phyloP scores from a whole-genome alignment of 1,140 invertebrate species.

The Drosophila asahinai region DNA sequence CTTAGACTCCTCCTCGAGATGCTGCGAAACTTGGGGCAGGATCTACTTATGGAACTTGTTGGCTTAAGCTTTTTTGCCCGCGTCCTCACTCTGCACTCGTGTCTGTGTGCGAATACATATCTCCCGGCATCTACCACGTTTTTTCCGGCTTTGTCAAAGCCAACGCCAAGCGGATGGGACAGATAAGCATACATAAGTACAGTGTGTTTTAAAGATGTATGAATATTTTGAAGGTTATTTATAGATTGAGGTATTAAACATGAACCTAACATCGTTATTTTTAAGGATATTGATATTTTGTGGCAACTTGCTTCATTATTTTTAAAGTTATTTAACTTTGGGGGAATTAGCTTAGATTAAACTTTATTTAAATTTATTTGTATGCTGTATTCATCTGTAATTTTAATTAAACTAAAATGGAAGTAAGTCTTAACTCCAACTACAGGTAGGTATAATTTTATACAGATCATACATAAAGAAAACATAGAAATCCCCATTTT shows the following conservation, averaged over 20 bases:
- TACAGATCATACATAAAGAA: too few relatives aligned
- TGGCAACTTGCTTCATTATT: too few relatives aligned
- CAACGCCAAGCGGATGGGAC: slow-evolving; percentile 30
- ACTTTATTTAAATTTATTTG: too few relatives aligned
- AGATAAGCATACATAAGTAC: slow-evolving; percentile 41
- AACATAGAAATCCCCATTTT: too few relatives aligned
- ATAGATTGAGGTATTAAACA: background rate
- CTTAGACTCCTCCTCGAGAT: slow-evolving; percentile 51
- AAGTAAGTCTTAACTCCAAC: too few relatives aligned
- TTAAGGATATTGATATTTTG: too few relatives aligned
- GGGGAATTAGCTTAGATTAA: too few relatives aligned
- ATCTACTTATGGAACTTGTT: slow-evolving; percentile 49
- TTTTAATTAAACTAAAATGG: too few relatives aligned
- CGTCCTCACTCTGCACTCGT: slow-evolving; percentile 2
- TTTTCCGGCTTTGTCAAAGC: slow-evolving; percentile 44
- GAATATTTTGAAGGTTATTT: background rate
- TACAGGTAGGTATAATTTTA: too few relatives aligned
- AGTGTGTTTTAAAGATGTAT: slow-evolving; percentile 5
- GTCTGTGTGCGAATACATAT: slow-evolving; percentile 24
- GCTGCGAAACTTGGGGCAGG: slow-evolving; percentile 41
- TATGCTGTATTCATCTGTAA: too few relatives aligned
- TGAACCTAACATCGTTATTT: too few relatives aligned
- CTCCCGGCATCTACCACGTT: slow-evolving; percentile 28
- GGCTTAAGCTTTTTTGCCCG: slow-evolving; percentile 34
- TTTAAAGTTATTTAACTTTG: too few relatives aligned